Evolutionary conservation across 1,140 invertebrate species (phyloP).

Genomic region (Xylocopa sonorina): DNA sequence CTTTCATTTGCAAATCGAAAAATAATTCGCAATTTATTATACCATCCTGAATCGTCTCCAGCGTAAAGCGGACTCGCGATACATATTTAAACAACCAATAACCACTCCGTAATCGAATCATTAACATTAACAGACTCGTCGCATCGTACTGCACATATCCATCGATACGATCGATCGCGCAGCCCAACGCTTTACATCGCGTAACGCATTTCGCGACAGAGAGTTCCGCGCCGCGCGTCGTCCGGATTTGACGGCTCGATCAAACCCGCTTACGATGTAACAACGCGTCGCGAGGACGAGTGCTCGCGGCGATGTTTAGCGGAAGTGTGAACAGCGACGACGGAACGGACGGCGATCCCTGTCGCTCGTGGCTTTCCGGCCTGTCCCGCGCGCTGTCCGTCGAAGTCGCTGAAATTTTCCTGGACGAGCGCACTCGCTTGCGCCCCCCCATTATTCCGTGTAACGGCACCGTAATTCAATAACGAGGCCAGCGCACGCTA

Average conservation of each 20-base stretch:
- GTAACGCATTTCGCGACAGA: too few species aligned
- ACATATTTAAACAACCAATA: too few species aligned
- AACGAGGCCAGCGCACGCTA: slow-evolving; percentile 38
- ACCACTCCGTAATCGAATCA: too few species aligned
- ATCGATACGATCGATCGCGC: too few species aligned
- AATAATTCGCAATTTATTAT: too few species aligned
- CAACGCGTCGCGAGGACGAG: neutral
- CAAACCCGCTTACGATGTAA: neutral
- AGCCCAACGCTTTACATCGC: neutral
- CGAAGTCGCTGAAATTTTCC: slow-evolving; percentile 62
- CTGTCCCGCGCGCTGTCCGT: too few species aligned
- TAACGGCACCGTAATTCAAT: slow-evolving; percentile 61
- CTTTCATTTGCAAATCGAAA: too few species aligned
- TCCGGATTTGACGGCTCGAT: neutral
- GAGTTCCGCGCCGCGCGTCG: neutral
- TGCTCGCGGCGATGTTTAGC: neutral
- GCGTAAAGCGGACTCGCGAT: too few species aligned
- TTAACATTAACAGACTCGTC: too few species aligned
- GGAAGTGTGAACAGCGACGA: neutral
- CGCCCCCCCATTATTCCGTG: slow-evolving; percentile 60
- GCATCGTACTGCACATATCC: too few species aligned
- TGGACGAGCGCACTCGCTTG: too few species aligned
- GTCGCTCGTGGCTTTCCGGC: slow-evolving; percentile 17
- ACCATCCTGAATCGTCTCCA: too few species aligned
- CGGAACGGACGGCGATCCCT: neutral